Conservation (phyloP, 2,797 vertebrate species). For the Oryzias dopingdopingensis region DNA sequence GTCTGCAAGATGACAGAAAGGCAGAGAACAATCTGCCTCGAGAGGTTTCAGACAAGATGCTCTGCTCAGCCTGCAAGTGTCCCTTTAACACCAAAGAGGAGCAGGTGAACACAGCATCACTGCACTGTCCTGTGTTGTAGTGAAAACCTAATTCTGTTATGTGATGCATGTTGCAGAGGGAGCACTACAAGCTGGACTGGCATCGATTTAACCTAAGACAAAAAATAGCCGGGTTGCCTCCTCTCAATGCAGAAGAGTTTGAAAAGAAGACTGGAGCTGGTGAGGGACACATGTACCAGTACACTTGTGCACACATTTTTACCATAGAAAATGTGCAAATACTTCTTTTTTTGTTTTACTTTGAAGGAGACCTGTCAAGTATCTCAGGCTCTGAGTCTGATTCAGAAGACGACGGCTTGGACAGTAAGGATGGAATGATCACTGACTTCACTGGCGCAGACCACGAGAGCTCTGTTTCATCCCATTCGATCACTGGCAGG, state of each 20-base stretch:
- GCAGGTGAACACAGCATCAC: slow-evolving; percentile 68
- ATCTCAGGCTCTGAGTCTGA: slow-evolving; percentile 91
- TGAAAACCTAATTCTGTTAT: background rate
- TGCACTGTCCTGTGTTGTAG: background rate
- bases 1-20: slow-evolving; percentile 13
- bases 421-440: slow-evolving; percentile 57
- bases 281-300: slow-evolving; percentile 37
- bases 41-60: slow-evolving; percentile 80
- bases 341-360: background rate
- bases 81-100: slow-evolving; percentile 85
- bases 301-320: background rate
- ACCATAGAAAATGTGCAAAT: too few relatives aligned
- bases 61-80: slow-evolving; percentile 85
- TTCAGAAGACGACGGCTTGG: slow-evolving; percentile 63
- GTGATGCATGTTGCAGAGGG: slow-evolving; percentile 39
- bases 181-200: slow-evolving; percentile 96
- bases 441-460: slow-evolving; percentile 43
- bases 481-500: background rate
- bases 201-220: slow-evolving; percentile 94
- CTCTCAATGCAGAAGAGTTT: slow-evolving; percentile 83
- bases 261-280: slow-evolving; percentile 84
- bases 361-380: slow-evolving; percentile 90
- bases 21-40: slow-evolving; percentile 33
- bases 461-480: slow-evolving; percentile 42
- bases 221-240: slow-evolving; percentile 73